phyloP scores from a whole-genome alignment of 2,113 vertebrate species.

The Apodemus speciosus region DNA sequence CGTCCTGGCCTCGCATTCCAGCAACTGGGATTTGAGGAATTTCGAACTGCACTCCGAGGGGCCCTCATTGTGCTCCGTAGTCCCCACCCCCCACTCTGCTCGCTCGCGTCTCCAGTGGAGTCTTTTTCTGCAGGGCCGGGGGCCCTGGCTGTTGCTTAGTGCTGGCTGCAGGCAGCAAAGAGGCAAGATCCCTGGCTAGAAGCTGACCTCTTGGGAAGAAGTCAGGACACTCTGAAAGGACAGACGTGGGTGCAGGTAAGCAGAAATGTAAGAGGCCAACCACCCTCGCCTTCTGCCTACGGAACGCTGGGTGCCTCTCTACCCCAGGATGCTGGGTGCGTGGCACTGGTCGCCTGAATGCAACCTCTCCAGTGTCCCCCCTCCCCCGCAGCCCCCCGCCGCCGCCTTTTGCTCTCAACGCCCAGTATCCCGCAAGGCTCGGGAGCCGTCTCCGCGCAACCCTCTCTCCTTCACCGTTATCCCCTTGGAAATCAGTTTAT shows the following conservation, averaged over 20 bases:
- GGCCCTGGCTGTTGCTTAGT: neutral
- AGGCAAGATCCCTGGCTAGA: neutral
- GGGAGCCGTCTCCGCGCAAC: neutral
- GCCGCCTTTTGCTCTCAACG: neutral
- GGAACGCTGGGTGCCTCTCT: too few species aligned
- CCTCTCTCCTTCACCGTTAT: neutral
- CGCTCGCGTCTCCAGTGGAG: neutral
- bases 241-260: slow-evolving; percentile 65
- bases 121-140: neutral
- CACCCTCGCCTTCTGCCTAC: fast-evolving
- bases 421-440: neutral
- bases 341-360: neutral
- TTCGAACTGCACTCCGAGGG: slow-evolving; percentile 68
- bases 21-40: slow-evolving; percentile 84
- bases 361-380: neutral
- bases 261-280: neutral
- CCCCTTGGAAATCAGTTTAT: slow-evolving; percentile 10
- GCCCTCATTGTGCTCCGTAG: slow-evolving; percentile 23
- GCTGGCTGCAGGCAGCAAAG: neutral
- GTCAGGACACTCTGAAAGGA: neutral
- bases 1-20: slow-evolving; percentile 83
- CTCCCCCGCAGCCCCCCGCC: too few species aligned
- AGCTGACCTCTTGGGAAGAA: neutral
- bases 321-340: neutral
- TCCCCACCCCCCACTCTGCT: slow-evolving; percentile 20